These are phyloP conservation scores for Pelobates fuscus DNA, from an alignment of 2,113 vertebrate species.

Conservation along the genomic window DNA sequence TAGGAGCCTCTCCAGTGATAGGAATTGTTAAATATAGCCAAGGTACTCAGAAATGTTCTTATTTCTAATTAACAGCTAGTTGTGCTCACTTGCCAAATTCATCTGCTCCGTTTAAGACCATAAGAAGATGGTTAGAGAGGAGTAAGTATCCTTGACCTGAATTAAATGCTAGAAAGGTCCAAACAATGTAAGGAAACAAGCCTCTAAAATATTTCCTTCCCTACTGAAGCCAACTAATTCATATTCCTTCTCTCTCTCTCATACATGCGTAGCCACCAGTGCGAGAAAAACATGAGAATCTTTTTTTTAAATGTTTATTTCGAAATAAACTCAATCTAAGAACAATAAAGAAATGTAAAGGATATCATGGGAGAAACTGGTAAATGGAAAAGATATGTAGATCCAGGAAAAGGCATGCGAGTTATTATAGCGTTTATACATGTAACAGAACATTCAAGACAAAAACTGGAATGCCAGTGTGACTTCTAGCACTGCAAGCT, in stretches of 20 bases:
- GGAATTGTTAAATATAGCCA: background rate
- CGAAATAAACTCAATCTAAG: no score
- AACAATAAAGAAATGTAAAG: no score
- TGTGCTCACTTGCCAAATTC: background rate
- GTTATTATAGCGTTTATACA: no score
- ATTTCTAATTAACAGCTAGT: background rate
- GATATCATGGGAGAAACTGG: no score
- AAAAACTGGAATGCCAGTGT: no score
- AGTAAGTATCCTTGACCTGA: constrained; percentile 12
- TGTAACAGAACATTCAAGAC: no score
- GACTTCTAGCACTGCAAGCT: no score
- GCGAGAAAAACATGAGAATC: no score
- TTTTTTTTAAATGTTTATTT: no score
- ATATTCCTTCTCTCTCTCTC: background rate
- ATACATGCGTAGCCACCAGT: no score
- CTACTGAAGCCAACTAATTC: background rate
- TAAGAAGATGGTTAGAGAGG: background rate
- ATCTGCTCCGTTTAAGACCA: background rate
- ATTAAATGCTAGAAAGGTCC: background rate
- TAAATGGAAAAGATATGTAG: no score
- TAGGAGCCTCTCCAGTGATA: background rate
- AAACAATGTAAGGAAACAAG: constrained; percentile 4
- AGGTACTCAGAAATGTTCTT: background rate
- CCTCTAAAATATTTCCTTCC: constrained; percentile 11
- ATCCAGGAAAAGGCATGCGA: no score